These are phyloP conservation scores for Sebastolobus alascanus DNA, from an alignment of 2,797 vertebrate species.

Conservation along the genomic window DNA sequence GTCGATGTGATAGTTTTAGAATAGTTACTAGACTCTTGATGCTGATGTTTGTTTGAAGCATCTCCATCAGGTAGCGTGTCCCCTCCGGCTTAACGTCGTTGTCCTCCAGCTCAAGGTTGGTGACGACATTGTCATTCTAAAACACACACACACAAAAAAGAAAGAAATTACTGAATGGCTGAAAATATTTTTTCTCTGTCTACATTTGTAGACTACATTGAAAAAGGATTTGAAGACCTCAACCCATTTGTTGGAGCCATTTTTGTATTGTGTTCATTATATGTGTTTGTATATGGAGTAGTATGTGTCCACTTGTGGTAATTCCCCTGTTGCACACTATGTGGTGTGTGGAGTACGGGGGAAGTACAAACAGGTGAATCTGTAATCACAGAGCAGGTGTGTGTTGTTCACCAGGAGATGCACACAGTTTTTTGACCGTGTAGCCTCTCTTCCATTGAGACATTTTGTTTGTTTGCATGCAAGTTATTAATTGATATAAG, in stretches of 20 bases:
- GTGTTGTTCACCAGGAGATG: no score
- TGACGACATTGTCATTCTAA: constrained; percentile 79
- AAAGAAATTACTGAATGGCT: background rate
- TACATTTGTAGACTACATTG: background rate
- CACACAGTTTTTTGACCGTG: no score
- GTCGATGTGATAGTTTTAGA: background rate
- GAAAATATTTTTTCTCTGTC: background rate
- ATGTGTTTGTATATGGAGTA: background rate
- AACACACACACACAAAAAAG: background rate
- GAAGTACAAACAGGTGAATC: background rate
- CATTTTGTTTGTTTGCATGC: background rate
- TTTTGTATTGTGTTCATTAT: background rate
- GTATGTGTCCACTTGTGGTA: background rate
- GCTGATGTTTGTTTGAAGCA: constrained; percentile 83
- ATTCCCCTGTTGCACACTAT: background rate
- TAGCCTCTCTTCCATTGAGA: no score
- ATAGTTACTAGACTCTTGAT: constrained; percentile 82
- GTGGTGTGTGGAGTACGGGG: background rate
- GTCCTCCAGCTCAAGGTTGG: constrained; percentile 84
- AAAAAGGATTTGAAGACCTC: background rate
- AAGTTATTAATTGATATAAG: background rate
- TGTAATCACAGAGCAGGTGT: background rate
- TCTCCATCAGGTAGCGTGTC: constrained; percentile 76
- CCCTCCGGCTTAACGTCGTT: constrained; percentile 83
- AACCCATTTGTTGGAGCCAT: background rate